Percentiles rank a stretch among this genome's conserved stretches.
These are phyloP conservation scores for Spheniscus mendiculus DNA, from an alignment of 2,113 vertebrate species.

Conservation along the genomic window DNA sequence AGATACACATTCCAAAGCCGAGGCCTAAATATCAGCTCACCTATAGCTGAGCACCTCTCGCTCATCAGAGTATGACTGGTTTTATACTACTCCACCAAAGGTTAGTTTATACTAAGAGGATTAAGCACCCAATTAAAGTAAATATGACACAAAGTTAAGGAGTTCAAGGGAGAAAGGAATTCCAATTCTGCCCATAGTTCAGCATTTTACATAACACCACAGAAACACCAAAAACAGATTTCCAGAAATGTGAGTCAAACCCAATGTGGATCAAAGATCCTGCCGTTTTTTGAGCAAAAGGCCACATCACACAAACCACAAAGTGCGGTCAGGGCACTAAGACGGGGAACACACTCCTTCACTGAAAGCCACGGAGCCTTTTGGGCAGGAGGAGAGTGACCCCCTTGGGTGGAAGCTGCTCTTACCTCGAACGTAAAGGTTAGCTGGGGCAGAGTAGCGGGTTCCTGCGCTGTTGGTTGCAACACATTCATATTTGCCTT, in stretches of 20 bases:
- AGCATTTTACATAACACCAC: not conserved
- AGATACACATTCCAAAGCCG: not conserved
- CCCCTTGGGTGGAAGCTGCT: constrained; percentile 15
- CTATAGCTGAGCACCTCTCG: not conserved
- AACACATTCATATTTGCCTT: constrained; percentile 98
- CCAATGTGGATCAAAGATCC: not conserved
- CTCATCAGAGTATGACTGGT: not conserved
- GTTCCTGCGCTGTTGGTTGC: constrained; percentile 95
- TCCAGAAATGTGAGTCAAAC: not conserved
- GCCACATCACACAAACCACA: not conserved
- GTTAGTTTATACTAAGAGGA: not conserved
- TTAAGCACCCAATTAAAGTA: not conserved
- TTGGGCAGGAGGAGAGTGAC: not conserved
- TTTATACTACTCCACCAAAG: not conserved
- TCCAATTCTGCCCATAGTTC: not conserved
- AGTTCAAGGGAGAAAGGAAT: constrained; percentile 16
- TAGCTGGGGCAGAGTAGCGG: constrained; percentile 94
- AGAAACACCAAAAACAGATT: not conserved
- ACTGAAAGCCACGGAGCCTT: not conserved
- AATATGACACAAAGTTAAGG: not conserved
- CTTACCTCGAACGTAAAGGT: constrained; percentile 99
- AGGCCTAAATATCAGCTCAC: not conserved
- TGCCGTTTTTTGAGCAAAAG: not conserved
- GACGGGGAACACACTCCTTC: not conserved
- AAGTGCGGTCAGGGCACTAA: not conserved